These are phyloP conservation scores for Pseudococcus jackbeardsleyi DNA, from an alignment of 2,888 invertebrate species.

Conservation along the genomic window DNA sequence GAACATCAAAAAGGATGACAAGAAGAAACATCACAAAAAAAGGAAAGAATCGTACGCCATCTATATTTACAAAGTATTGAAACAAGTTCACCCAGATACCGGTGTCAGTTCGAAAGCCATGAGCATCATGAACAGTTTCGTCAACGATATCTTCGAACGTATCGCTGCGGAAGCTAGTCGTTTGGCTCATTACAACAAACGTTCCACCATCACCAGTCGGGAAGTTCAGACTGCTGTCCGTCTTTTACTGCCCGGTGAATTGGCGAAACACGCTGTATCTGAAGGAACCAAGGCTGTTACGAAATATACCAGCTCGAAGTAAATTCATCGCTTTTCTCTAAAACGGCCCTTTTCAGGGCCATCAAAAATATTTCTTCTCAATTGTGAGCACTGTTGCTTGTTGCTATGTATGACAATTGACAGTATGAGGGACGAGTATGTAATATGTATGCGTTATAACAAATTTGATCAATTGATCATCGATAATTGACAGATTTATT, in stretches of 20 bases:
- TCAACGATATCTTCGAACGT: constrained; percentile 81
- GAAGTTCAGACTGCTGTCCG: constrained; percentile 81
- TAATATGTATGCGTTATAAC: no score
- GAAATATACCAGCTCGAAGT: constrained; percentile 73
- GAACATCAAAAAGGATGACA: constrained; percentile 67
- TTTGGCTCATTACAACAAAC: constrained; percentile 75
- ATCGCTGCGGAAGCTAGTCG: constrained; percentile 79
- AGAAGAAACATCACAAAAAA: constrained; percentile 74
- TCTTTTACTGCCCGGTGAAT: constrained; percentile 79
- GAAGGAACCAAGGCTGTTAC: constrained; percentile 79
- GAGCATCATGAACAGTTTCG: constrained; percentile 82
- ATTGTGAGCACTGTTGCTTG: neutral
- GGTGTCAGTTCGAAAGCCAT: constrained; percentile 80
- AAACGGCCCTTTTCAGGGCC: constrained; percentile 64
- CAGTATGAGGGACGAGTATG: no score
- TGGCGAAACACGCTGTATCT: constrained; percentile 80
- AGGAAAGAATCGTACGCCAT: constrained; percentile 75
- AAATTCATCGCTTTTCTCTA: constrained; percentile 63
- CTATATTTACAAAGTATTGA: constrained; percentile 76
- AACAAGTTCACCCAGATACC: constrained; percentile 76
- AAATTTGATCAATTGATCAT: no score
- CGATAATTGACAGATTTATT: no score
- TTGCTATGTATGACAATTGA: no score
- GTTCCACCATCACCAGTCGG: constrained; percentile 77
- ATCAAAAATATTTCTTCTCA: constrained; percentile 47